Base-by-base conservation (phyloP, 2,888 invertebrate species). In the Drymonia ruficornis region DNA sequence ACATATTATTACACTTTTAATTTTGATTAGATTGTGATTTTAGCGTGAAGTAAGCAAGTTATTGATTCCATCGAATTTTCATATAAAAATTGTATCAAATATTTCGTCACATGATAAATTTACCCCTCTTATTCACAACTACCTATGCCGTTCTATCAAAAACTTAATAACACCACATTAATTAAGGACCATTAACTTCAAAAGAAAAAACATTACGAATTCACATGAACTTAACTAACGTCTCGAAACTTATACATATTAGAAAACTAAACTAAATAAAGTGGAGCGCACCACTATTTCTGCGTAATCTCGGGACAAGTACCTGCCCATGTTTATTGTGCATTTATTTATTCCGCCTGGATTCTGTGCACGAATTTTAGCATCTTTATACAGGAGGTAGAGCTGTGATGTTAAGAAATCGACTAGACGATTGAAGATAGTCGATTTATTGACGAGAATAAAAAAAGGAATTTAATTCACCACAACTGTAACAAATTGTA, bases 271-370 rank as follows among this genome's bases (percentile, higher is more conserved):
- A 64, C 64, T 66, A 66, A 68, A 68, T 68, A 69, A 66, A 68
- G 56, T 49, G 57, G 64, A 56, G 62, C 50, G 19, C 31, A 31
- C 59, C 68, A 58, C 60, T 64, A 63, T 61, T 67, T 68, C 61
- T 58, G 65, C 61, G 67, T 71, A 70, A 71, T 63, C 69, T 67
- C 58, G 56, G 55, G 61, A 55, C 65, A 63, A 70, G 69, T 70
- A 70, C 70, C 70, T 70, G 70, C 63, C 61, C 56, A 59, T 63
- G 60, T 70, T 70, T 70, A 70, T 70, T 64, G 64, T 59, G 57
- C 70, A 70, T 70, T 70, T 70, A 70, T 70, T 70, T 70, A 70
- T 70, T 70, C 70, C 68, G 66, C 68, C 67, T 62, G 70, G 66
- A 66, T 70, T 67, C 64, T 70, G 70, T 60, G 67, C 70, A 68